Base-by-base conservation (phyloP, 1,140 invertebrate species). In the Drosophila arawakana region DNA sequence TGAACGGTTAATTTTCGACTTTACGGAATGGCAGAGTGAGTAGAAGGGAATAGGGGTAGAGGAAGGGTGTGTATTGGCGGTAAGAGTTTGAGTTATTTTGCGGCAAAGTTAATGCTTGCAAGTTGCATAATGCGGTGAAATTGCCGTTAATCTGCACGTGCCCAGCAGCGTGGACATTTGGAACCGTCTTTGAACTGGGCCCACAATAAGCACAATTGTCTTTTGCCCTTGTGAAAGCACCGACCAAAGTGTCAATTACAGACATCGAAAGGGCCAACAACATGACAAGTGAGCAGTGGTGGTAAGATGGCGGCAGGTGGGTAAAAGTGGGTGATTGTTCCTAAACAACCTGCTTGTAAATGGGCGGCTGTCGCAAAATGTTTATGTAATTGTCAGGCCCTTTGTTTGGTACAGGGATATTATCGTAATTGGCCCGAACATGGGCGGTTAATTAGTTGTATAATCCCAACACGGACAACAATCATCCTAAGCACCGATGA, bases 211-310 rank as follows among this genome's bases (percentile, higher is more conserved):
- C 46, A 77, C 80, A 83, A 83, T 80, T 88, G 80, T 88, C 66
- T 86, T 86, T 73, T 49, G 68, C 18, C 67, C 82, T 80, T 78
- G 75, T 58, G 39, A 35, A 44, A n/a, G 47, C 30, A 47, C 49
- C 62, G 73, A 44, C 44, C 63, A 74, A 80, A 80, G 79, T 88
- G 83, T 86, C 83, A 88, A 88, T 88, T 86, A 82, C 83, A 88
- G 77, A 21, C 63, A 71, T 59, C 49, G 76, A 81, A 71, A 61
- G 50, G 46, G 49, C 57, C 21, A 15, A 76, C 63, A 72, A 57
- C 55, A 54, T 11, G 25, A 21, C 30, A 11, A 13, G 54, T 3
- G 43, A 3, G 66, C 30, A 18, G 30, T 13, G 39, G 21, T 9
- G 37, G 43, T 9, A 18, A 13, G 60, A 1, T 10, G 13, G 15